Conservation (phyloP, 2,888 invertebrate genomes). For the Chrysodeixis includens region DNA sequence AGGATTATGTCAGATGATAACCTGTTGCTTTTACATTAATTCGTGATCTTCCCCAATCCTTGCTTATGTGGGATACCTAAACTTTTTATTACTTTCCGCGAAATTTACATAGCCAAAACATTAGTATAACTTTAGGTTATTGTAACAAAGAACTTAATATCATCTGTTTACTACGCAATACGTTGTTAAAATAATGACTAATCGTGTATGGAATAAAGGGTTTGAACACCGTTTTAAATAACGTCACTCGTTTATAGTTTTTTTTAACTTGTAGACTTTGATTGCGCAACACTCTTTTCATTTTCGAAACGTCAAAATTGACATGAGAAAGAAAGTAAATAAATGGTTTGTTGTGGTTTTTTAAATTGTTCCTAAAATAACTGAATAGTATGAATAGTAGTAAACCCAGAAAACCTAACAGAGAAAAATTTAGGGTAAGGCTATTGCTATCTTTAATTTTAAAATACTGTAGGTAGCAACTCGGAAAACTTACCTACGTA, state of each 20-base stretch:
- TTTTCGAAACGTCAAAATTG: slow-evolving; percentile 53
- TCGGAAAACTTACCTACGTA: background rate
- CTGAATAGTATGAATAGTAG: background rate
- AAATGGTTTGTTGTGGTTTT: background rate
- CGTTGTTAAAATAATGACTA: slow-evolving; percentile 37
- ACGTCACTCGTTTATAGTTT: slow-evolving; percentile 34
- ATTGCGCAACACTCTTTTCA: slow-evolving; percentile 63
- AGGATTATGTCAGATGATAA: slow-evolving; percentile 82
- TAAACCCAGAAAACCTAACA: background rate
- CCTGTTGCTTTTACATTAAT: slow-evolving; percentile 86
- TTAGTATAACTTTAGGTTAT: slow-evolving; percentile 46
- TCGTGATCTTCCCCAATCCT: slow-evolving; percentile 76
- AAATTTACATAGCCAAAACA: slow-evolving; percentile 32
- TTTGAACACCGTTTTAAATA: slow-evolving; percentile 26
- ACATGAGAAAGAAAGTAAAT: slow-evolving; percentile 22
- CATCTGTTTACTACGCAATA: slow-evolving; percentile 45
- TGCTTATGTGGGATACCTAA: slow-evolving; percentile 59
- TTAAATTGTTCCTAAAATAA: background rate
- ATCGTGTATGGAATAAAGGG: slow-evolving; percentile 22
- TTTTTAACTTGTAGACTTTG: slow-evolving; percentile 40
- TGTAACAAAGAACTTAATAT: slow-evolving; percentile 45
- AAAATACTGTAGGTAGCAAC: background rate
- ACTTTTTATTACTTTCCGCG: slow-evolving; percentile 42
- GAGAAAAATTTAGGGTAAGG: background rate
- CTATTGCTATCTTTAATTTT: background rate